phyloP scores from a whole-genome alignment of 1,140 invertebrate species.

The Zaprionus davidi region DNA sequence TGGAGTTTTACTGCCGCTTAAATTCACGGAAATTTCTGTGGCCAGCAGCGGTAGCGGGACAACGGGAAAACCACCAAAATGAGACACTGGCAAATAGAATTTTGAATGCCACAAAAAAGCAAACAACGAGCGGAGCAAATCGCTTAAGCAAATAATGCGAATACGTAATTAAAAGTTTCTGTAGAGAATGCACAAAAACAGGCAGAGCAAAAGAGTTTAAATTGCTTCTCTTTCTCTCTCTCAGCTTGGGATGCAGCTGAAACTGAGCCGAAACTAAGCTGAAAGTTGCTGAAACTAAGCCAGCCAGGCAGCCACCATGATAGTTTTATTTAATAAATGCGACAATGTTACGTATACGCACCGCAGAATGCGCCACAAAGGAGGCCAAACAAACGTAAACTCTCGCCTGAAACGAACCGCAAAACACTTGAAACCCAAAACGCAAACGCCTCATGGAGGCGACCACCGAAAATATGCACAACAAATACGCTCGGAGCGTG shows the following conservation, averaged over 20 bases:
- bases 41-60: not conserved
- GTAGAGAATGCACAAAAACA: constrained; percentile 16
- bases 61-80: constrained; percentile 5
- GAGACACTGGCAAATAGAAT: constrained; percentile 42
- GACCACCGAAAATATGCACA: constrained; percentile 75
- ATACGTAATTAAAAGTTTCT: constrained; percentile 68
- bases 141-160: constrained; percentile 33
- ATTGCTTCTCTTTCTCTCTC: not conserved
- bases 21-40: not conserved
- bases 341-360: constrained; percentile 57
- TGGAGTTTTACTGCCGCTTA: not conserved
- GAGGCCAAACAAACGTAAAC: constrained; percentile 60
- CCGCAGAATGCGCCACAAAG: constrained; percentile 62
- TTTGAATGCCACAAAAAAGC: constrained; percentile 20
- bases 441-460: constrained; percentile 43
- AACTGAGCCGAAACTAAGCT: constrained; percentile 36
- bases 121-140: constrained; percentile 36
- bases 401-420: constrained; percentile 69
- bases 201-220: constrained; percentile 9
- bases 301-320: constrained; percentile 8
- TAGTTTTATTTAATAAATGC: constrained; percentile 72
- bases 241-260: constrained; percentile 15
- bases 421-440: constrained; percentile 62
- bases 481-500: constrained; percentile 57
- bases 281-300: constrained; percentile 43